Base-by-base conservation (phyloP, 2,797 vertebrate genomes). In the Coreius guichenoti region DNA sequence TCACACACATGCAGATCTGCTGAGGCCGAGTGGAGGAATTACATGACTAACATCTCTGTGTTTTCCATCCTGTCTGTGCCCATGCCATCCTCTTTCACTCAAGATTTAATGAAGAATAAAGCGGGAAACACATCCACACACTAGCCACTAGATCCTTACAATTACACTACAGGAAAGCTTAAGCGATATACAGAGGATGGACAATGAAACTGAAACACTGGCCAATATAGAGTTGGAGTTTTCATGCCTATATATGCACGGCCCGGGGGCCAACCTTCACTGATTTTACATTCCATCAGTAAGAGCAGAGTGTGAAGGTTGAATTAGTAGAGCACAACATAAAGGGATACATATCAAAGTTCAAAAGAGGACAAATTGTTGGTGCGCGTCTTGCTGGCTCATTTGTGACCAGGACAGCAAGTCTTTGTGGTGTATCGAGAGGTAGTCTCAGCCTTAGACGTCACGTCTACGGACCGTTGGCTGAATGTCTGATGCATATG, bases 41-140 rank as follows among this genome's bases (percentile, higher is more conserved):
- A 49, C 77, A 81, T 23, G 31, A 76, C n/a, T 58, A 26, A 14
- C 16, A 9, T 31, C 58, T 39, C 14, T 39, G 43, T 69, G 47
- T 54, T 70, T 61, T 61, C 26, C 43, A 2, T 49, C 19, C 23
- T 67, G 45, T 76, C 45, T 76, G 47, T 51, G 14, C 31, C 3
- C 4, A 5, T 75, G 61, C 14, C 70, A 83, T 75, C 43, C 8
- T 23, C n/a, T 69, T 51, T 43, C 49, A 29, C n/a, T 84, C 19
- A 58, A 84, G 8, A 54, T 78, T 78, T 58, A 83, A 83, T 45
- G n/a, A 82, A 83, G 31, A 56, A 74, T 31, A 77, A 75, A 65
- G 14, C 45, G 43, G 21, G 29, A n/a, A 49, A 47, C 74, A 72
- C 14, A 16, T 33, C 19, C 76, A 82, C 3, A 16, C n/a, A 68